Evolutionary conservation across 2,888 invertebrate genomes (phyloP), one percentile per base, ranked within the genome.

Genomic region (Criorhina ranunculi): DNA sequence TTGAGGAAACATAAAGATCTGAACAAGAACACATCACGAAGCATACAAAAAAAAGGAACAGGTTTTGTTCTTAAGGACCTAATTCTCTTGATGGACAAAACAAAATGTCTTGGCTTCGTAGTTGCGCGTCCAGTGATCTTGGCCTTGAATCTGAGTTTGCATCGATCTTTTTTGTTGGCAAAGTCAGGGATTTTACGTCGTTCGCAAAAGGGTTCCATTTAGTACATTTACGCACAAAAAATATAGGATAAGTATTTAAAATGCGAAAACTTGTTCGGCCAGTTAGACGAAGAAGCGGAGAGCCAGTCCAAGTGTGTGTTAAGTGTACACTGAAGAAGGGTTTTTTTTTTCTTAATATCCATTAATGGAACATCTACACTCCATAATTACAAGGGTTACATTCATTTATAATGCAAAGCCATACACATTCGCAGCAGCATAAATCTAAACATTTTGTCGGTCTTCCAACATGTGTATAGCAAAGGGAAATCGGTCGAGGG

Each of bases 111-210:
- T 66, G 6, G 19, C 57, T 35, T 35, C 12, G 19, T 17, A 35
- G 24, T n/a, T 4, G 24, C 24, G 4, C 24, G 24, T 33, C 33
- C 33, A 12, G 24, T 62, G 62, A 69, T 57, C 69, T 69, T 69
- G 69, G 35, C 69, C 69, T 69, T 69, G 69, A 69, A 69, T 69
- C 6, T 35, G 46, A 46, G 40, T 11, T 44, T 55, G 31, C 29
- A 31, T 7, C 33, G 42, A 53, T 42, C 69, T 69, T 46, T 57
- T 69, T 67, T 53, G 8, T n/a, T 57, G 17, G 19, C 57, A 69
- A 57, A 57, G 55, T 19, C 69, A 57, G 31, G n/a, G 44, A 35
- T 57, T 44, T 12, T 55, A 57, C 69, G 69, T 69, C 44, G 42
- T 57, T 35, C n/a, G 15, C 5, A 40, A 40, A 12, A 12, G 40